Evolutionary conservation across 2,113 vertebrate genomes (phyloP).

Genomic region (Laterallus jamaicensis): DNA sequence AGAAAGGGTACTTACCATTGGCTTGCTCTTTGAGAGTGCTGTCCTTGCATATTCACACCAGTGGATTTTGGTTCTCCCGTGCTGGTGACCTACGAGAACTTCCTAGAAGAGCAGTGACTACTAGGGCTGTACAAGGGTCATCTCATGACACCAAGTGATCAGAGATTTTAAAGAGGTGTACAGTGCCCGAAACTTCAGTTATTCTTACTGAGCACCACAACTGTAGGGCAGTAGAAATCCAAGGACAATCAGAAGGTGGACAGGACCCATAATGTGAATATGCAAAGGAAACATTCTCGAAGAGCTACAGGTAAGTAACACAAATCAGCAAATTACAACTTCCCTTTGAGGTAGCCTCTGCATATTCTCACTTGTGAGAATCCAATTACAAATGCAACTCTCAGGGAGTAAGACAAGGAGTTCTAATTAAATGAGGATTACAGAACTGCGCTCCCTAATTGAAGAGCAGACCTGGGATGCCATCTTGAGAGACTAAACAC

Average conservation of each 20-base stretch:
- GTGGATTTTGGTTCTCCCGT: conserved; percentile 51
- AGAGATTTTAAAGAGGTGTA: not conserved
- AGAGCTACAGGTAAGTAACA: conserved; percentile 46
- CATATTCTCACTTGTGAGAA: conserved; percentile 65
- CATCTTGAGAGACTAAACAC: conserved; percentile 41
- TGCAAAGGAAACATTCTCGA: conserved; percentile 63
- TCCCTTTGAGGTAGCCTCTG: conserved; percentile 51
- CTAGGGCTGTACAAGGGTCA: conserved; percentile 33
- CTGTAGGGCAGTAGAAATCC: not conserved
- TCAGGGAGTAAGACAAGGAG: conserved; percentile 27
- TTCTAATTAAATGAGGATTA: conserved; percentile 66
- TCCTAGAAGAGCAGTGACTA: conserved; percentile 35
- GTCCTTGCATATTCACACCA: conserved; percentile 69
- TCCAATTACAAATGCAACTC: conserved; percentile 56
- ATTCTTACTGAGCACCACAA: not conserved
- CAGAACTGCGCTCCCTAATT: conserved; percentile 28
- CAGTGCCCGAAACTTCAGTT: not conserved
- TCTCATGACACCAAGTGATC: not conserved
- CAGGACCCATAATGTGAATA: conserved; percentile 54
- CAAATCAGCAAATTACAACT: not conserved
- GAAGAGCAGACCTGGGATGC: conserved; percentile 37
- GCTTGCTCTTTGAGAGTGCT: conserved; percentile 61
- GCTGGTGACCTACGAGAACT: conserved; percentile 50
- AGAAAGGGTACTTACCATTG: conserved; percentile 10
- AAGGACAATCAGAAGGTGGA: conserved; percentile 1